Evolutionary conservation across 2,797 vertebrate species (phyloP).

Genomic region (Pygocentrus nattereri): DNA sequence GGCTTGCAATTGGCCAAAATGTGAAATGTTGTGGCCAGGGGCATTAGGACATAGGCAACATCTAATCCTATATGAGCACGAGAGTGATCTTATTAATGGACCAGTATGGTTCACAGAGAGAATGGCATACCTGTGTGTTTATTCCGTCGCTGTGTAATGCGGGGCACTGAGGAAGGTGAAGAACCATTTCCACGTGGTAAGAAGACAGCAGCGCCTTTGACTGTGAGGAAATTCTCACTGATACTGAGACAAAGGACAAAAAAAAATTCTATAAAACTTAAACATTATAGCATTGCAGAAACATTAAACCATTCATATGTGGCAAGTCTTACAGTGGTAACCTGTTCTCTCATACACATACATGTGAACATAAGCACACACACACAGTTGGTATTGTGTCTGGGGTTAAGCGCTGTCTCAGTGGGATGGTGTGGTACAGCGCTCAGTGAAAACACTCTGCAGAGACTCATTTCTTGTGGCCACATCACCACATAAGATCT

Average conservation of each 20-base stretch:
- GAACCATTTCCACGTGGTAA: slow-evolving; percentile 92
- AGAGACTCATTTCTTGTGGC: not conserved
- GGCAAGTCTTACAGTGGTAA: not conserved
- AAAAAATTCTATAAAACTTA: not conserved
- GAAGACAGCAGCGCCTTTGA: slow-evolving; percentile 97
- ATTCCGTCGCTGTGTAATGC: slow-evolving; percentile 88
- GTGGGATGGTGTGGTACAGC: not conserved
- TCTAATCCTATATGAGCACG: not conserved
- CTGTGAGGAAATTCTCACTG: slow-evolving; percentile 97
- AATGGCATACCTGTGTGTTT: slow-evolving; percentile 91
- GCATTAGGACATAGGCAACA: no score
- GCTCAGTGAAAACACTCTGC: no score
- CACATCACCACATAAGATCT: not conserved
- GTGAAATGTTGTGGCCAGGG: no score
- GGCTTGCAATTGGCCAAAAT: no score
- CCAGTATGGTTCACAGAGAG: not conserved
- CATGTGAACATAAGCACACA: slow-evolving; percentile 55
- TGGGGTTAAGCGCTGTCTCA: not conserved
- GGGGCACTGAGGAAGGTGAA: slow-evolving; percentile 83
- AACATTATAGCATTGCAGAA: slow-evolving; percentile 15
- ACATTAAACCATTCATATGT: slow-evolving; percentile 47
- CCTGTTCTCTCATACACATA: slow-evolving; percentile 26
- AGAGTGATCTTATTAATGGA: not conserved
- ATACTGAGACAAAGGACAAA: slow-evolving; percentile 79
- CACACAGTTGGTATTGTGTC: slow-evolving; percentile 69